Evolutionary conservation across 2,797 vertebrate genomes (phyloP), one percentile per base, ranked within the genome.

Genomic region (Kryptolebias ocellatus): DNA sequence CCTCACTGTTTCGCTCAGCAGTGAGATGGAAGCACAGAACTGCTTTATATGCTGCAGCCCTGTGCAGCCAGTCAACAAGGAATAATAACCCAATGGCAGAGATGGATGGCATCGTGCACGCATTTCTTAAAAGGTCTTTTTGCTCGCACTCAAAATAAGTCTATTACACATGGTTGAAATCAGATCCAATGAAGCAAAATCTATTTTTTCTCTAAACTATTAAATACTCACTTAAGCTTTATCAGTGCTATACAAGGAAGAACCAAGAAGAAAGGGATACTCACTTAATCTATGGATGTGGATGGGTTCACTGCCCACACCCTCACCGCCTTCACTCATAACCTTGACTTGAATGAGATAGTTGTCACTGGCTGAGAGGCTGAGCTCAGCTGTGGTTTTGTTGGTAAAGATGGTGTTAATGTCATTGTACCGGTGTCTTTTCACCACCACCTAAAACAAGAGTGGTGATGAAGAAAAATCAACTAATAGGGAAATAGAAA

Each of bases 211-310:
- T 73, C 42, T 76, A 72, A 83, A 78, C 80, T 76, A 90, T 77
- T 89, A 54, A 89, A 83, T 72, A 59, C 45, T 64, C 58, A 53
- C 53, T 69, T 60, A 64, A 69, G 74, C 53, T 83, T 83, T 52
- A 85, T 84, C 66, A 58, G 47, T 45, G 67, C 53, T 37, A 46
- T 63, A 47, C 72, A 46, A 53, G 42, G 5, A 62, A 58, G 50
- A 1, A 14, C 56, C 42, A 51, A 17, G 37, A 53, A 44, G 11
- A 60, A 61, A 16, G 42, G 29, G 47, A 10, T 71, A 93, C 97
- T 86, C 93, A 98, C 97, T 96, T 68, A 96, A 90, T 73, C 95
- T 95, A 77, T 97, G 96, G 61, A 98, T 96, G 89, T 96, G 93
- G 88, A 98, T 96, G 82, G 95, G 95, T 60, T 96, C 94, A 0